phyloP scores from a whole-genome alignment of 2,797 vertebrate genomes.

The Acipenser oxyrinchus region DNA sequence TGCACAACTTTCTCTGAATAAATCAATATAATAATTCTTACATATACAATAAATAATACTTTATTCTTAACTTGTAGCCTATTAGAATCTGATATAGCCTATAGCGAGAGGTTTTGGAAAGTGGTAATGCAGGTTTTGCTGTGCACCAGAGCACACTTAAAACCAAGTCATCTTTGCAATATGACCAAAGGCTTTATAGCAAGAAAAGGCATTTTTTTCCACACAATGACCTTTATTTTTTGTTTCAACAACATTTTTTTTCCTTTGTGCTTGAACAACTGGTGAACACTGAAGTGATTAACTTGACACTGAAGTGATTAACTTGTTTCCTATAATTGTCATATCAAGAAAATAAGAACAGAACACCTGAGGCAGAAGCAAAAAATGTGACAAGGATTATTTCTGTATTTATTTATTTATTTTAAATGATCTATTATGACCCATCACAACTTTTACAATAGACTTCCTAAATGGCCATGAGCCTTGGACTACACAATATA shows the following conservation, averaged over 20 bases:
- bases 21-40: too few relatives aligned
- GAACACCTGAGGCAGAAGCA: conserved; percentile 59
- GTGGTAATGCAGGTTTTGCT: too few relatives aligned
- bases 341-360: conserved; percentile 52
- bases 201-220: not conserved
- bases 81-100: too few relatives aligned
- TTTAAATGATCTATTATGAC: conserved; percentile 52
- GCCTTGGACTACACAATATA: conserved; percentile 15
- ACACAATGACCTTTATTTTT: not conserved
- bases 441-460: conserved; percentile 36
- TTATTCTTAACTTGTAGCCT: too few relatives aligned
- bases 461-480: conserved; percentile 34
- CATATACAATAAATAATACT: too few relatives aligned
- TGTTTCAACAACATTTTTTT: not conserved
- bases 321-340: conserved; percentile 45
- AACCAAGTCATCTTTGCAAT: too few relatives aligned
- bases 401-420: not conserved
- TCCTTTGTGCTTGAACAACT: not conserved
- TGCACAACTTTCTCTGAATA: too few relatives aligned
- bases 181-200: too few relatives aligned
- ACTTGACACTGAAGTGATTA: not conserved
- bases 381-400: conserved; percentile 44
- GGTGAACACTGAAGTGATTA: not conserved
- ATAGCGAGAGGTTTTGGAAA: too few relatives aligned
- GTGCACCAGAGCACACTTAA: too few relatives aligned